Base-by-base conservation (phyloP, 2,113 vertebrate species). In the Tetrao urogallus region DNA sequence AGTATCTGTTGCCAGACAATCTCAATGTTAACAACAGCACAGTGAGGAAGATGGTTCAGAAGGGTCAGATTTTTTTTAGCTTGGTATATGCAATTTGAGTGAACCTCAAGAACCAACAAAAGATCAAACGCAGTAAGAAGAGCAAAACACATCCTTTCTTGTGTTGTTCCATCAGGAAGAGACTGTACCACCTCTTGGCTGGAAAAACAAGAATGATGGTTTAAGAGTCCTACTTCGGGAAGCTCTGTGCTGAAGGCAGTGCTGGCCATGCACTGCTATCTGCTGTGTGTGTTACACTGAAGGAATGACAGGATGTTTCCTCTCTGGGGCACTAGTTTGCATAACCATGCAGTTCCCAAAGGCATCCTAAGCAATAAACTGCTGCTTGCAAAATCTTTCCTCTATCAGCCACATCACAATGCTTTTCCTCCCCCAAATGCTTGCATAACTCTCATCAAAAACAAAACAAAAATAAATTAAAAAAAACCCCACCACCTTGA, bases 371-470 rank as follows among this genome's bases (percentile, higher is more conserved):
- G 94, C 90, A 95, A 85, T 73, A 71, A 88, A 92, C 32, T 86
- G 61, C 75, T 88, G 69, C 89, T 94, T 97, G 85, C 91, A 92
- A 92, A 91, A 96, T 64, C 64, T 48, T 89, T 64, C 72, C 78
- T 96, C 75, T 93, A 67, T 92, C 93, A 89, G 72, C 18, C 74
- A 57, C 82, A 81, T 77, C 24, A 91, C 82, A 91, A 64, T 43
- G 43, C 38, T 71, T 57, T 78, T 91, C 30, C 69, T 92, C 76
- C 42, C 60, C 13, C 4, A 40, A 80, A 38, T 15, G 64, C 74
- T 80, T 89, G 72, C 69, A 27, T 89, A 96, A 87, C 65, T 93
- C 28, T 21, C 13, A 75, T 32, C 7, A 4, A n/a, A 69, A 28
- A 36, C 74, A 17, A 74, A 72, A 28, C 2, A 32, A 58, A 56